Evolutionary conservation across 2,797 vertebrate genomes (phyloP).

Genomic region (Cossypha niveicapilla): DNA sequence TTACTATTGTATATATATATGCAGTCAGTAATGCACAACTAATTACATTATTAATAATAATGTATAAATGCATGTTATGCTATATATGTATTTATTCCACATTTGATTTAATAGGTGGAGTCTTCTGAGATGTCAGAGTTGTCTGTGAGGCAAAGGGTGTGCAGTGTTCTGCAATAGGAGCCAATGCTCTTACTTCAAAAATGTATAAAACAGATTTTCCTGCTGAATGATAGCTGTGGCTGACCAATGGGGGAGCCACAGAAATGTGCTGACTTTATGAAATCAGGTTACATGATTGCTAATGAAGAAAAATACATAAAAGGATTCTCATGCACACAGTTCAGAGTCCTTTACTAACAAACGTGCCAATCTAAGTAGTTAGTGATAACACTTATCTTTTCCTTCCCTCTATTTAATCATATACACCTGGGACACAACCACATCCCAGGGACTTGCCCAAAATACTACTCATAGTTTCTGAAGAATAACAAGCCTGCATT

Average conservation of each 20-base stretch:
- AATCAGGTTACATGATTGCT: neutral
- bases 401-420: neutral
- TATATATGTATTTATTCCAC: neutral
- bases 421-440: neutral
- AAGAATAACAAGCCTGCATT: neutral
- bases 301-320: neutral
- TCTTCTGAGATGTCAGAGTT: neutral
- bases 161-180: neutral
- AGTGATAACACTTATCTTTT: neutral
- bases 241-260: neutral
- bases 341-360: neutral
- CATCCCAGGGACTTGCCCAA: neutral
- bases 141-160: neutral
- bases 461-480: neutral
- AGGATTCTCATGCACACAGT: neutral
- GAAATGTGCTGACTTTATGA: neutral
- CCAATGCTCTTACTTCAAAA: neutral
- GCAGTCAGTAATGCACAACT: neutral
- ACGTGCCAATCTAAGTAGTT: neutral
- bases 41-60: neutral
- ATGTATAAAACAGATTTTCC: neutral
- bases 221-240: neutral
- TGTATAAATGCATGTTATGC: neutral
- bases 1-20: neutral
- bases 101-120: neutral